Evolutionary conservation across 1,140 invertebrate genomes (phyloP).

Genomic region (Dreissena rostriformis): DNA sequence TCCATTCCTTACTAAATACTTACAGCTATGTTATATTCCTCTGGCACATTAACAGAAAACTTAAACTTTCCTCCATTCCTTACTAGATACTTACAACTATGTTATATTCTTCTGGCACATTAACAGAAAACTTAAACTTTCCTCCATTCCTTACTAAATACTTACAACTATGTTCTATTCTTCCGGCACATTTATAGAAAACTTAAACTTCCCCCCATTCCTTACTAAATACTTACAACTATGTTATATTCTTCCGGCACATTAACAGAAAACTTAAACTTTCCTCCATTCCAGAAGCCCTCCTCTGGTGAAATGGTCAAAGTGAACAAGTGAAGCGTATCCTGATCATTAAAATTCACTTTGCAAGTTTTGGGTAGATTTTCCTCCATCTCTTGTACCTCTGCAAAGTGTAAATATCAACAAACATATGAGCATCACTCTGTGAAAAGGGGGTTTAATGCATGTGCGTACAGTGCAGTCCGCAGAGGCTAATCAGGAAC

Average conservation of each 20-base stretch:
- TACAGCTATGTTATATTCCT: conserved; percentile 96
- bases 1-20: conserved; percentile 87
- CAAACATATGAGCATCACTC: too few relatives aligned
- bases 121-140: conserved; percentile 92
- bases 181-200: conserved; percentile 92
- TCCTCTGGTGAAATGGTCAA: conserved; percentile 92
- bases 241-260: conserved; percentile 98
- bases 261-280: conserved; percentile 92
- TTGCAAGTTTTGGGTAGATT: conserved; percentile 91
- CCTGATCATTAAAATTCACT: conserved; percentile 90
- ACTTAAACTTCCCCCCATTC: conserved; percentile 92
- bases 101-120: conserved; percentile 97
- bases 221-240: conserved; percentile 89
- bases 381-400: conserved; percentile 95
- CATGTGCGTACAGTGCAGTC: too few relatives aligned
- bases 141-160: too few relatives aligned
- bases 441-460: too few relatives aligned
- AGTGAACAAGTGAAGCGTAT: conserved; percentile 91
- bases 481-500: too few relatives aligned
- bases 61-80: too few relatives aligned
- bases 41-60: too few relatives aligned
- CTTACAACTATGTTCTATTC: conserved; percentile 97
- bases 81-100: conserved; percentile 92
- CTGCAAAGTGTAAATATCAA: conserved; percentile 68
- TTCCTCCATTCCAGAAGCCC: conserved; percentile 93